These are phyloP conservation scores for Pseudomyrmex concolor DNA, from an alignment of 1,140 invertebrate species.

Conservation along the genomic window DNA sequence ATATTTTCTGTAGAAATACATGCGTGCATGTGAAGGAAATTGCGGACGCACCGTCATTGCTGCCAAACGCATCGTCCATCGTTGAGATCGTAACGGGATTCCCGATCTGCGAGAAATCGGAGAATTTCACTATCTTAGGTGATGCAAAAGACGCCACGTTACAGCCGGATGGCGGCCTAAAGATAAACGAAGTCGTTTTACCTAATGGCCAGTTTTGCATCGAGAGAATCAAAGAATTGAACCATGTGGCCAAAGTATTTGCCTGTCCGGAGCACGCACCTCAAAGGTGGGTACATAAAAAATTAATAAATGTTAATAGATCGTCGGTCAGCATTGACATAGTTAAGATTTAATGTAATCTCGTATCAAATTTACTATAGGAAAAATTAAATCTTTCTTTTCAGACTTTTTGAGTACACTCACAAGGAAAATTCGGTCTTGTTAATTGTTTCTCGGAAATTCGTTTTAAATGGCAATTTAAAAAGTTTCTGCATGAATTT, in stretches of 20 bases:
- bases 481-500: too few species aligned
- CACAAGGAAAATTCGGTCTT: too few species aligned
- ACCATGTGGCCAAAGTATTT: slow-evolving; percentile 86
- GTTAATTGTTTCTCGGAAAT: too few species aligned
- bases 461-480: too few species aligned
- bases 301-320: background rate
- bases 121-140: slow-evolving; percentile 84
- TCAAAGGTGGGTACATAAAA: slow-evolving; percentile 72
- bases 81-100: slow-evolving; percentile 83
- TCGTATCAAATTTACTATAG: too few species aligned
- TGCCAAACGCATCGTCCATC: slow-evolving; percentile 75
- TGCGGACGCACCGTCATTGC: slow-evolving; percentile 78
- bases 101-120: slow-evolving; percentile 84
- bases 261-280: slow-evolving; percentile 86
- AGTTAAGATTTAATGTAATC: too few species aligned
- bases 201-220: slow-evolving; percentile 87
- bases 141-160: slow-evolving; percentile 82
- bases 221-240: slow-evolving; percentile 85
- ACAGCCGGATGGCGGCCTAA: slow-evolving; percentile 82
- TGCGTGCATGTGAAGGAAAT: slow-evolving; percentile 80
- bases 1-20: slow-evolving; percentile 77
- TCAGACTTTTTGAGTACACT: too few species aligned
- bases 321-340: too few species aligned
- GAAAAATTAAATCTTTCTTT: too few species aligned
- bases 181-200: slow-evolving; percentile 84